Percentiles rank a stretch among this genome's conserved stretches.
These are phyloP conservation scores for Euura saliciscinereae DNA, from an alignment of 1,140 invertebrate species.

Conservation along the genomic window DNA sequence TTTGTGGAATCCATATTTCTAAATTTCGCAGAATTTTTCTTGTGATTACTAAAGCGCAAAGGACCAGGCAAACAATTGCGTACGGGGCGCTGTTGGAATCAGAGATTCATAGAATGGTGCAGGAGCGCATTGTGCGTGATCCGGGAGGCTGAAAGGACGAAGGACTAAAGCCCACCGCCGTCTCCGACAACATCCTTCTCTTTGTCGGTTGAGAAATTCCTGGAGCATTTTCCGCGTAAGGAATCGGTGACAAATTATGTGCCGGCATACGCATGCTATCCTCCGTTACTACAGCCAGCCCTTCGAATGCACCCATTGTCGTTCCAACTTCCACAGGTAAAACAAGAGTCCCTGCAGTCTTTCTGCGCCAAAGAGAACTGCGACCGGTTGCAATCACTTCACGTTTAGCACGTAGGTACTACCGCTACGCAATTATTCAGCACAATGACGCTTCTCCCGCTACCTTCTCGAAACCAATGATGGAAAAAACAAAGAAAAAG, in stretches of 20 bases:
- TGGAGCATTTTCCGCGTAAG: conserved; percentile 4
- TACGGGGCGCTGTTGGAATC: not conserved
- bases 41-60: not conserved
- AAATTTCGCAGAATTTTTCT: not conserved
- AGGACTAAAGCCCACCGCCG: conserved; percentile 3
- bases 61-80: not conserved
- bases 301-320: not conserved
- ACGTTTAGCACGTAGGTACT: too few species aligned
- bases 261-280: not conserved
- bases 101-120: not conserved
- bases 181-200: conserved; percentile 4
- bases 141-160: not conserved
- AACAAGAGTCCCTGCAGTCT: not conserved
- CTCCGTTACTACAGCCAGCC: not conserved
- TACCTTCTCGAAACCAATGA: too few species aligned
- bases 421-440: too few species aligned
- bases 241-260: conserved; percentile 7
- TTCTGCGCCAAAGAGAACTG: not conserved
- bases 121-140: not conserved
- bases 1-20: not conserved
- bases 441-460: too few species aligned
- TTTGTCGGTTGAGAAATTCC: not conserved
- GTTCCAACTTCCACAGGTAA: not conserved
- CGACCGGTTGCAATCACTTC: not conserved
- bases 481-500: too few species aligned